Percentiles rank a stretch among this genome's conserved stretches.
phyloP scores from a whole-genome alignment of 2,888 invertebrate species.

The Spicauda simplicius region DNA sequence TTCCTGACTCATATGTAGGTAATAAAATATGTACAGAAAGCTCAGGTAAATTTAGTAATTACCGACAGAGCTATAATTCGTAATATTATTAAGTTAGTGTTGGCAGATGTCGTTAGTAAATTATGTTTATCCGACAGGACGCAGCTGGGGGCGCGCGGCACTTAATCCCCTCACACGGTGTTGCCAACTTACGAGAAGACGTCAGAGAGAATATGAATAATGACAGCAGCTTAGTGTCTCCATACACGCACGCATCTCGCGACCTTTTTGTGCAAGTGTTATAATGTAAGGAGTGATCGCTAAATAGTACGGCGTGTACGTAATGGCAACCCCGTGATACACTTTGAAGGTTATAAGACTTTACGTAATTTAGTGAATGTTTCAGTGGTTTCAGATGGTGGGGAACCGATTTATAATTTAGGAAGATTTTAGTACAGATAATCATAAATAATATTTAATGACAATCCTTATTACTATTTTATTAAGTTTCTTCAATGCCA shows the following conservation, averaged over 20 bases:
- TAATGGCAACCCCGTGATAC: too few relatives aligned
- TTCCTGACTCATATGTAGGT: neutral
- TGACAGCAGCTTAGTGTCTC: slow-evolving; percentile 50
- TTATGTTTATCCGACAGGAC: slow-evolving; percentile 75
- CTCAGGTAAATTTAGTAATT: slow-evolving; percentile 3
- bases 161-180: slow-evolving; percentile 66
- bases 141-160: slow-evolving; percentile 67
- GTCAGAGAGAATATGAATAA: slow-evolving; percentile 71
- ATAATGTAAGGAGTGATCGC: too few relatives aligned
- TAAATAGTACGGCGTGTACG: too few relatives aligned
- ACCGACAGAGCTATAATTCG: slow-evolving; percentile 31
- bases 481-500: too few relatives aligned
- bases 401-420: too few relatives aligned
- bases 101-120: slow-evolving; percentile 73
- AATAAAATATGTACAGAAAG: slow-evolving; percentile 21
- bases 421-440: too few relatives aligned
- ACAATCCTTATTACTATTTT: too few relatives aligned
- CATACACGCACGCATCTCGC: slow-evolving; percentile 8
- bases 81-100: slow-evolving; percentile 66
- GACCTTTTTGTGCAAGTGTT: slow-evolving; percentile 3
- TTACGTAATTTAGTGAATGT: too few relatives aligned
- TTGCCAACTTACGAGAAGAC: slow-evolving; percentile 55
- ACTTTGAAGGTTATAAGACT: too few relatives aligned
- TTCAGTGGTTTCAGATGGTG: too few relatives aligned
- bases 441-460: too few relatives aligned